A percentile compares a stretch with the other conserved stretches of the same genome.
Evolutionary conservation across 2,797 vertebrate genomes (phyloP).

Genomic region (Salmo trutta): DNA sequence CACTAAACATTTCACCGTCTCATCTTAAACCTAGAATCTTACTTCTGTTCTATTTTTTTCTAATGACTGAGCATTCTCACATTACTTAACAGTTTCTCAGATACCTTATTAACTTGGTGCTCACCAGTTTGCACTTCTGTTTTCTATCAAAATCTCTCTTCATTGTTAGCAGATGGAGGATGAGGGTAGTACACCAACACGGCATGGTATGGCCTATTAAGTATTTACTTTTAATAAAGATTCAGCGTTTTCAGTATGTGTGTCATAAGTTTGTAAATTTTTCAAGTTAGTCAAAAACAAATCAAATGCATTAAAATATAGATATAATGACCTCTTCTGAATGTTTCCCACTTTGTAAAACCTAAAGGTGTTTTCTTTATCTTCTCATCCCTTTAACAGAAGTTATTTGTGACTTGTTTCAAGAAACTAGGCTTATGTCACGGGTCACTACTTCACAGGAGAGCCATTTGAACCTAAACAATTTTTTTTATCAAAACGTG

Average conservation of each 20-base stretch:
- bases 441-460: too few relatives aligned
- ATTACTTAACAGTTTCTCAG: not conserved
- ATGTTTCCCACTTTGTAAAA: too few relatives aligned
- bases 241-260: slow-evolving; percentile 26
- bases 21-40: not conserved
- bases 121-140: not conserved
- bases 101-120: not conserved
- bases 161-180: too few relatives aligned
- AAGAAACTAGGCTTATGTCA: too few relatives aligned
- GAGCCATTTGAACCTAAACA: too few relatives aligned
- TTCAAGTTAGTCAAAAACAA: slow-evolving; percentile 45
- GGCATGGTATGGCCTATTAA: slow-evolving; percentile 2
- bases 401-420: not conserved
- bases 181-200: not conserved
- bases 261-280: slow-evolving; percentile 61
- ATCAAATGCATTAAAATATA: not conserved
- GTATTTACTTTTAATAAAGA: slow-evolving; percentile 19
- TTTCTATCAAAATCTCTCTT: too few relatives aligned
- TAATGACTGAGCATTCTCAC: not conserved
- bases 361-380: not conserved
- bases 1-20: not conserved
- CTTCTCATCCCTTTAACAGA: not conserved
- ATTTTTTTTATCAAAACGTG: too few relatives aligned
- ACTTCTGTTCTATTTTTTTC: not conserved
- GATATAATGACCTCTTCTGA: not conserved